Evolutionary conservation across 2,888 invertebrate genomes (phyloP), one percentile per base, ranked within the genome.

Genomic region (Liodrosophila aerea): DNA sequence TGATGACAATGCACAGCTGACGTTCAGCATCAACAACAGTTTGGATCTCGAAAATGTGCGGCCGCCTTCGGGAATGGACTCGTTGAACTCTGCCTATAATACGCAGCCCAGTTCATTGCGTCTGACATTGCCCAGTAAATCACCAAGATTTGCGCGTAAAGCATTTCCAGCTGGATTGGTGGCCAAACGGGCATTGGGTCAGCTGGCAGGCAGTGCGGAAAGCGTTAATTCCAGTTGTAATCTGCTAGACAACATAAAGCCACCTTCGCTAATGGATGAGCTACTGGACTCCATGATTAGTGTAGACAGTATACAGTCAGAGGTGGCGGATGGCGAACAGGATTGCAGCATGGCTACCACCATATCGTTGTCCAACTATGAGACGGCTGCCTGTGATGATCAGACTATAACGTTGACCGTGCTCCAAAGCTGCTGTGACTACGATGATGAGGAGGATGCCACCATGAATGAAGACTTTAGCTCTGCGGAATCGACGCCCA

Each of bases 281-380:
- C 88, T 94, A 4, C 80, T 92, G 1, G 96, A 97, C 76, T 96
- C 96, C 68, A 95, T 96, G 93, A 91, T 95, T 9, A 96, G 96
- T 52, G 95, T 96, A 0, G 94, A 95, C 0, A 96, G 96, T 86
- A 94, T 96, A 57, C 94, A 94, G 18, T 96, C 95, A 0, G 96
- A 96, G 89, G 92, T 94, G 2, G 94, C 92, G 0, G 95, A 95
- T 56, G 85, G 76, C 0, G 95, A 95, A 40, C 73, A 81, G 39
- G 81, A 82, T n/a, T 85, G 87, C 64, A 90, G 89, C 47, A 73
- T 90, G 65, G 77, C 90, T 27, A 88, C 86, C 7, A 87, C 88
- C 18, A 78, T 87, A 39, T 83, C 89, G 2, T 67, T 87, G 15
- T 89, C 92, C 0, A 89, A 92, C 60, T 90, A 90, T 60, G 90